Evolutionary conservation across 2,888 invertebrate genomes (phyloP), one percentile per base, ranked within the genome.

Genomic region (Capitulum mitella): DNA sequence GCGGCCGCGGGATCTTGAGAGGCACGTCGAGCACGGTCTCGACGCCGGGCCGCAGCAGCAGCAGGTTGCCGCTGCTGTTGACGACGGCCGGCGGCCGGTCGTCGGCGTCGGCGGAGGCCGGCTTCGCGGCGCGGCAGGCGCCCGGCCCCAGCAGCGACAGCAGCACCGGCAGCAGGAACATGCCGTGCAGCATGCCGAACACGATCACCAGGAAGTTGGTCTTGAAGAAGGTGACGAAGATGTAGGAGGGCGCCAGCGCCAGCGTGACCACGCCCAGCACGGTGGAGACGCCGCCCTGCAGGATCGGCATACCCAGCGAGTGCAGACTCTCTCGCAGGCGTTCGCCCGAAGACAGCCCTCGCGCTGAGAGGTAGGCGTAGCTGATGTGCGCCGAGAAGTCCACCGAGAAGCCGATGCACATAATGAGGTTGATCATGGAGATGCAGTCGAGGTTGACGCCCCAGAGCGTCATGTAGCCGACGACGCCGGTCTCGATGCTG

Each of bases 381-480:
- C 85, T 84, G 64, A 87, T 86, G 81, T 86, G 86, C 6, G 86
- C 86, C 1, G 86, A 86, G 81, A 86, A 87, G 80, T 87, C 86
- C 10, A 87, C 86, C 26, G 85, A 85, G 81, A 87, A 86, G 14
- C 80, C 80, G 78, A 86, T 85, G 80, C 85, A 85, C 86, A 86
- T 86, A 58, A 86, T 86, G 51, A 87, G 83, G 43, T 86, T 87
- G 78, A 87, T 86, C 87, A 87, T 87, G 2, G 86, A 86, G 70
- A 87, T 86, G 8, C 83, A 83, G 77, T 84, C 84, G 81, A 87
- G 80, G 78, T 85, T 85, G n/a, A 87, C 86, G 37, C 83, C 84
- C 87, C 87, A 87, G 48, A 86, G 80, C 0, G 86, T 85, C 87
- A 87, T 87, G 82, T 84, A 87, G 34, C 87, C 87, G 78, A 87